Conservation (phyloP, 2,113 vertebrate genomes). For the Rhagologus leucostigma region DNA sequence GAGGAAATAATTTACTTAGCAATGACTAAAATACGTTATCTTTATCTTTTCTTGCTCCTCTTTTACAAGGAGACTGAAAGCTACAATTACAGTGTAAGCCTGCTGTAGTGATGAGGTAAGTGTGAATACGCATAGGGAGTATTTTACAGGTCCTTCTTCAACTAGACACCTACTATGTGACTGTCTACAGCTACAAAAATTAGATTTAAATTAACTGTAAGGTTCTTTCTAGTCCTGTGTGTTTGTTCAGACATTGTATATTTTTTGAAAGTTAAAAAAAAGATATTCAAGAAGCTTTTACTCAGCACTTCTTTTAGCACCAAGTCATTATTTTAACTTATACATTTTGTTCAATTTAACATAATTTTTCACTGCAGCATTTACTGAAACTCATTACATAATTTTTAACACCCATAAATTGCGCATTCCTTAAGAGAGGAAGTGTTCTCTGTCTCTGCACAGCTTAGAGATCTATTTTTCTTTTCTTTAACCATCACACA, state of each 20-base stretch:
- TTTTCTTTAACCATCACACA: neutral
- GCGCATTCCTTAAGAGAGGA: neutral
- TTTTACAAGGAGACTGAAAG: neutral
- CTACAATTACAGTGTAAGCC: neutral
- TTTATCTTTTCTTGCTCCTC: neutral
- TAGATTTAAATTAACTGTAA: neutral
- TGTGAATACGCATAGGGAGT: neutral
- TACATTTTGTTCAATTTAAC: neutral
- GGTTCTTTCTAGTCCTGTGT: neutral
- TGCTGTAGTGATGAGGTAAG: neutral
- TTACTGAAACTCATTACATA: neutral
- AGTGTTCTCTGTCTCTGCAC: neutral
- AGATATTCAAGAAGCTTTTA: neutral
- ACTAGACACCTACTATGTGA: neutral
- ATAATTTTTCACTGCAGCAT: neutral
- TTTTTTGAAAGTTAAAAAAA: neutral
- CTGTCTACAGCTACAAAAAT: neutral
- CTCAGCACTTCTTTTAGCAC: neutral
- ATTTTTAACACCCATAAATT: neutral
- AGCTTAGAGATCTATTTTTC: neutral
- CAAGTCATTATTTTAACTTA: neutral
- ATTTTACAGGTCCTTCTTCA: neutral
- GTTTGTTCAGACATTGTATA: neutral
- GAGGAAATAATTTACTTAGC: neutral
- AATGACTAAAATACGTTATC: neutral